A percentile compares a stretch with the other conserved stretches of the same genome.
Evolutionary conservation across 2,888 invertebrate species (phyloP).

Genomic region (Hyles lineata): DNA sequence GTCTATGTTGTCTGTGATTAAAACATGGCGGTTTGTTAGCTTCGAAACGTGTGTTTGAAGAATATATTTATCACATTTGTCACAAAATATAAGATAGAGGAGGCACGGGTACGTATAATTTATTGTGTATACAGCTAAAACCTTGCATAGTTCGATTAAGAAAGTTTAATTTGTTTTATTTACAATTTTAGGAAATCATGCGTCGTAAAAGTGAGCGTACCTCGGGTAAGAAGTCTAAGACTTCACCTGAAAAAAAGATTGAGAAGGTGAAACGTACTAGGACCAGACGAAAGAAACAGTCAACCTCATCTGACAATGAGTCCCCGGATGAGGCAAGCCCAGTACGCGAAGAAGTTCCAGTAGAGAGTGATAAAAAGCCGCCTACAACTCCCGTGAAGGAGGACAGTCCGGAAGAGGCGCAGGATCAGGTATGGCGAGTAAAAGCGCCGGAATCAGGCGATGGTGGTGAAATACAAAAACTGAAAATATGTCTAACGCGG

Average conservation of each 20-base stretch:
- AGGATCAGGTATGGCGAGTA: conserved; percentile 82
- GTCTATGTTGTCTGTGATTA: background rate
- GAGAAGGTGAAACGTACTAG: conserved; percentile 83
- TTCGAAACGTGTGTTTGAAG: conserved; percentile 1
- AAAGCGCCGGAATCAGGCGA: conserved; percentile 79
- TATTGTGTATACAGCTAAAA: background rate
- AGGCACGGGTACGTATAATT: background rate
- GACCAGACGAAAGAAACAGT: conserved; percentile 83
- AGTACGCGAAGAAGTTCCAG: conserved; percentile 55
- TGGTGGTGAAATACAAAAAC: conserved; percentile 86
- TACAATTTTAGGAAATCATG: conserved; percentile 77
- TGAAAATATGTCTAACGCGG: conserved; percentile 87
- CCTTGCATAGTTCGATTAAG: background rate
- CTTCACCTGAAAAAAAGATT: conserved; percentile 86
- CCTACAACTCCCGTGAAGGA: conserved; percentile 65
- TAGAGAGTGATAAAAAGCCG: conserved; percentile 53
- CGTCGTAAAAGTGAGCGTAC: conserved; percentile 91
- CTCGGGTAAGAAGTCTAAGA: conserved; percentile 86
- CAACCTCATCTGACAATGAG: conserved; percentile 83
- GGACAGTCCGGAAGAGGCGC: conserved; percentile 67
- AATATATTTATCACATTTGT: background rate
- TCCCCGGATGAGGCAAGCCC: conserved; percentile 70
- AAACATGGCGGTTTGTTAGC: conserved; percentile 22
- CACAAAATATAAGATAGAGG: background rate
- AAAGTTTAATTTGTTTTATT: background rate